phyloP scores from a whole-genome alignment of 2,888 invertebrate species.

The Drosophila borborema region DNA sequence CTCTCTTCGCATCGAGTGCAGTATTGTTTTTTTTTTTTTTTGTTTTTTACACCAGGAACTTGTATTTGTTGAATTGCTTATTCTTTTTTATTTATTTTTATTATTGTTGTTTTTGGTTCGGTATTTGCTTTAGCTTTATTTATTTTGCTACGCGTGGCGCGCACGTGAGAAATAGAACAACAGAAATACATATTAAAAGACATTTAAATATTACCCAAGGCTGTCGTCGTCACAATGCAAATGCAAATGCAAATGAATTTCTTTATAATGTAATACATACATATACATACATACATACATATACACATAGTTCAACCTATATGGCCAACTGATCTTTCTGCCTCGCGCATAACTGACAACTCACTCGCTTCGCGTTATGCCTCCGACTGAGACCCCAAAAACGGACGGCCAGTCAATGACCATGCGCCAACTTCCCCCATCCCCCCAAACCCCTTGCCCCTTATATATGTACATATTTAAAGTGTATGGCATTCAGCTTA shows the following conservation, averaged over 20 bases:
- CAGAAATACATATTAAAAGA: constrained; percentile 57
- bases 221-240: constrained; percentile 20
- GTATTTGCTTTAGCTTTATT: constrained; percentile 14
- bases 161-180: constrained; percentile 72
- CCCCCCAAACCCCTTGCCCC: neutral
- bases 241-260: constrained; percentile 13
- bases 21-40: constrained; percentile 14
- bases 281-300: constrained; percentile 5
- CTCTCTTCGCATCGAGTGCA: constrained; percentile 30
- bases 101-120: constrained; percentile 5
- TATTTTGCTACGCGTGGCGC: constrained; percentile 26
- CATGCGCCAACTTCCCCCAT: constrained; percentile 26
- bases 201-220: constrained; percentile 49
- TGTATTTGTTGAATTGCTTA: constrained; percentile 5
- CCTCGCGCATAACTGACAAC: constrained; percentile 33
- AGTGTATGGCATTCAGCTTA: constrained; percentile 67
- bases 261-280: constrained; percentile 24
- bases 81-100: constrained; percentile 13
- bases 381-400: constrained; percentile 38
- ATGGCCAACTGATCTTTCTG: constrained; percentile 24
- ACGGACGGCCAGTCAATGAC: constrained; percentile 51
- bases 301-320: neutral
- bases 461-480: constrained; percentile 15
- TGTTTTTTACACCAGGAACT: constrained; percentile 21
- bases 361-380: constrained; percentile 36